Evolutionary conservation across 2,888 invertebrate species (phyloP), one percentile per base, ranked within the genome.

Genomic region (Junonia oenone): DNA sequence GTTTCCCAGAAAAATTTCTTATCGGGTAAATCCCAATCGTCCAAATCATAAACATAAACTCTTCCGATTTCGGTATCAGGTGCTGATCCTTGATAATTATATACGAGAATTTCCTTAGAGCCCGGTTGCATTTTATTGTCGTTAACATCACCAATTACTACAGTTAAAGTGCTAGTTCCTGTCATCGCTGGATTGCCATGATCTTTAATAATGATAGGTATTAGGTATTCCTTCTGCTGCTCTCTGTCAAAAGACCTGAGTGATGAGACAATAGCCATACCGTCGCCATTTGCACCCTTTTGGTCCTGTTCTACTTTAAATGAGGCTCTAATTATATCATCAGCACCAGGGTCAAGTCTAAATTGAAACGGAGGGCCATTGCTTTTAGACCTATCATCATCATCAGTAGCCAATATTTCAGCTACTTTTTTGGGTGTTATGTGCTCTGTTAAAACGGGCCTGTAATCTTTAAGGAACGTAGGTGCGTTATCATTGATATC

Each of bases 41-140:
- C 99, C 63, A 97, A 90, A 86, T 99, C 99, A 75, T 97, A 97
- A 0, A 99, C 99, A 81, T 98, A 99, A 6, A 99, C 99, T 61
- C 97, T 92, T 31, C 99, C 99, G 62, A 99, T 96, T 80, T 95
- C 96, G 0, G 97, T 96, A 68, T 96, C 97, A 22, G 95, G 96
- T 54, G 97, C 95, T 82, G 96, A 95, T 11, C 97, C 96, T 92
- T 96, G 93, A 69, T 99, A 99, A 84, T 98, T 99, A 85, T 99
- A 99, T 1, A 99, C 98, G 76, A 98, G 96, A 72, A 99, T 98
- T 65, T 98, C 96, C 91, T 99, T 99, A 3, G 96, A 95, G 1
- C 99, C 99, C 0, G 99, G 97, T 76, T 97, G 97, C 97, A 99
- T 99, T 88, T 98, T 97, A 83, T 99, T 99, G 80, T 99, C 99